phyloP scores from a whole-genome alignment of 2,113 vertebrate genomes.

The Bufo bufo region DNA sequence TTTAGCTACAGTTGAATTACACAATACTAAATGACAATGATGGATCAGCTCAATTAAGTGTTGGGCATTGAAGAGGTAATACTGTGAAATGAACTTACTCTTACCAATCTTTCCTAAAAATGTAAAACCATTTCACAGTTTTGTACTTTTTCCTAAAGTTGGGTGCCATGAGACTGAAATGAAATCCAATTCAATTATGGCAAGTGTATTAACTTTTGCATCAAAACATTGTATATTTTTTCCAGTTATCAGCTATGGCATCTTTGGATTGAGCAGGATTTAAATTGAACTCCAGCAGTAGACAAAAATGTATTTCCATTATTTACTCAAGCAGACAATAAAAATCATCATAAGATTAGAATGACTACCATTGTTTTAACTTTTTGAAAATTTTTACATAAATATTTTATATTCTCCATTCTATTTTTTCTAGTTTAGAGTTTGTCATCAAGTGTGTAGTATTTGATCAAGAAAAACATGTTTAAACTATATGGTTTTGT shows the following conservation, averaged over 20 bases:
- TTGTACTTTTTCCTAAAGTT: conserved; percentile 39
- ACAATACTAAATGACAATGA: conserved; percentile 52
- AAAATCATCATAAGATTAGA: conserved; percentile 42
- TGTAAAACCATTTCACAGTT: conserved; percentile 47
- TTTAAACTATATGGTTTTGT: conserved; percentile 6
- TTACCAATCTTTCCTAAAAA: conserved; percentile 46
- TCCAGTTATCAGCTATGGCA: conserved; percentile 49
- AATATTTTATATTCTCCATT: conserved; percentile 29
- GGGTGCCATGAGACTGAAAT: conserved; percentile 21
- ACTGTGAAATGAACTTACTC: conserved; percentile 46
- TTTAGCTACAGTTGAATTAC: conserved; percentile 48
- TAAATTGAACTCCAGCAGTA: conserved; percentile 50
- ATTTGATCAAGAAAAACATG: conserved; percentile 4
- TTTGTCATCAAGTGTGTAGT: conserved; percentile 13
- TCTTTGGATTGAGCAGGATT: conserved; percentile 40
- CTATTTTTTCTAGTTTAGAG: conserved; percentile 31
- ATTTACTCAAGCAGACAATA: conserved; percentile 48
- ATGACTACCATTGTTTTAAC: conserved; percentile 11
- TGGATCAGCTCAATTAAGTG: conserved; percentile 53
- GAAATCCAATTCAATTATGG: conserved; percentile 53
- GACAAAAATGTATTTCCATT: conserved; percentile 51
- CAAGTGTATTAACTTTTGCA: conserved; percentile 52
- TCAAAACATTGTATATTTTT: conserved; percentile 55
- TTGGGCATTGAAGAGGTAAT: conserved; percentile 45
- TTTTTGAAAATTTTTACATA: conserved; percentile 46